These are phyloP conservation scores for Tetragonisca angustula DNA, from an alignment of 2,888 invertebrate genomes.

Conservation along the genomic window DNA sequence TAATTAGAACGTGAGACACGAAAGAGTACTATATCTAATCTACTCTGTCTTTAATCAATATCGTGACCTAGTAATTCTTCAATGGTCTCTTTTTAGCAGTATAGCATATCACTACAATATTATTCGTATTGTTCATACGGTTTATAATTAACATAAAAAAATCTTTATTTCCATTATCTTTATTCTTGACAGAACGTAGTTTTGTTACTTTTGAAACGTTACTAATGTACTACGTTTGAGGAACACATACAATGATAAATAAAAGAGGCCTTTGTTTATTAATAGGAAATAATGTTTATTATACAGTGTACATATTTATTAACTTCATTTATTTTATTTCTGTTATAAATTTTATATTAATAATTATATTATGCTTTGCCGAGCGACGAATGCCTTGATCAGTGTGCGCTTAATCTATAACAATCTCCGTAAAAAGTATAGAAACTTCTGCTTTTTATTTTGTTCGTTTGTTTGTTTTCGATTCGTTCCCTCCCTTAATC, in stretches of 20 bases:
- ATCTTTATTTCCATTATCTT: background rate
- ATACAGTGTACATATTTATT: slow-evolving; percentile 84
- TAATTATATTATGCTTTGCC: slow-evolving; percentile 84
- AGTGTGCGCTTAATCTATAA: slow-evolving; percentile 84
- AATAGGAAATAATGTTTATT: slow-evolving; percentile 84
- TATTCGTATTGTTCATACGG: too few relatives aligned
- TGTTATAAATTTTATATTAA: slow-evolving; percentile 84
- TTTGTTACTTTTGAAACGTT: background rate
- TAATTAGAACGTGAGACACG: too few relatives aligned
- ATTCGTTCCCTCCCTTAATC: slow-evolving; percentile 47
- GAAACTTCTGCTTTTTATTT: slow-evolving; percentile 82
- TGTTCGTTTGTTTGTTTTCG: slow-evolving; percentile 72
- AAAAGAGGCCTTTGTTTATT: slow-evolving; percentile 75
- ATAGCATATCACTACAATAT: too few relatives aligned
- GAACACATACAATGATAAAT: slow-evolving; percentile 24
- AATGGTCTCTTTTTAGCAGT: too few relatives aligned
- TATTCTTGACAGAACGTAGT: background rate
- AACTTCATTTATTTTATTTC: slow-evolving; percentile 84
- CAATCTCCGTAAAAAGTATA: slow-evolving; percentile 84
- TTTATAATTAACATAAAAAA: too few relatives aligned
- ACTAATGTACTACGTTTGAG: background rate
- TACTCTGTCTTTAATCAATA: too few relatives aligned
- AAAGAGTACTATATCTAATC: too few relatives aligned
- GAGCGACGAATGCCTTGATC: slow-evolving; percentile 84
- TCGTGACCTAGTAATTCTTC: too few relatives aligned